Percentiles rank a stretch among this genome's conserved stretches.
Evolutionary conservation across 2,888 invertebrate genomes (phyloP).

Genomic region (Tigriopus californicus): DNA sequence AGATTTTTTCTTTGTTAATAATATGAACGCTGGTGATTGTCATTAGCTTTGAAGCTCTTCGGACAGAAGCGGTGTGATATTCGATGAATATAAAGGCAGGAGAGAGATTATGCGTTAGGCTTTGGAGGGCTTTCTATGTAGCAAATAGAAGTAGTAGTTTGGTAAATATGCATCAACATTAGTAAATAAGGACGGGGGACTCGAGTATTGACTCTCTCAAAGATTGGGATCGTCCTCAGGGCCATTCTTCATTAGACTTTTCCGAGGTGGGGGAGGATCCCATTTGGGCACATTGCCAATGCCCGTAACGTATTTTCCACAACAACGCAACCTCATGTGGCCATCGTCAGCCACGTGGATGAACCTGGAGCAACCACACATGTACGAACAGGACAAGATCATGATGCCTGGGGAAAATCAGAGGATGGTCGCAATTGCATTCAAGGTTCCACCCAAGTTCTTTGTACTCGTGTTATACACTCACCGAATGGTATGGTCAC

Average conservation of each 20-base stretch:
- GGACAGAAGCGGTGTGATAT: too few relatives aligned
- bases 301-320: conserved; percentile 6
- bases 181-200: too few relatives aligned
- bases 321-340: conserved; percentile 8
- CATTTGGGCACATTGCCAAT: conserved; percentile 5
- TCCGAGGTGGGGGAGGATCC: conserved; percentile 4
- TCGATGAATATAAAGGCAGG: too few relatives aligned
- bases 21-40: too few relatives aligned
- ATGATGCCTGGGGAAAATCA: conserved; percentile 1
- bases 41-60: too few relatives aligned
- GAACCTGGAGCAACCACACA: conserved; percentile 13
- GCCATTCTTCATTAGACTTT: background rate
- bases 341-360: conserved; percentile 13
- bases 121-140: too few relatives aligned
- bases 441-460: background rate
- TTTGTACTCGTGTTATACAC: background rate
- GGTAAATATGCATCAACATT: too few relatives aligned
- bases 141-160: too few relatives aligned
- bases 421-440: background rate
- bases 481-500: conserved; percentile 17
- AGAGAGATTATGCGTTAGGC: too few relatives aligned
- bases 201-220: too few relatives aligned
- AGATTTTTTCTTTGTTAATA: too few relatives aligned
- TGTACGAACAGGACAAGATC: conserved; percentile 12
- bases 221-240: background rate